phyloP scores from a whole-genome alignment of 2,113 vertebrate species.

The Eonycteris spelaea region DNA sequence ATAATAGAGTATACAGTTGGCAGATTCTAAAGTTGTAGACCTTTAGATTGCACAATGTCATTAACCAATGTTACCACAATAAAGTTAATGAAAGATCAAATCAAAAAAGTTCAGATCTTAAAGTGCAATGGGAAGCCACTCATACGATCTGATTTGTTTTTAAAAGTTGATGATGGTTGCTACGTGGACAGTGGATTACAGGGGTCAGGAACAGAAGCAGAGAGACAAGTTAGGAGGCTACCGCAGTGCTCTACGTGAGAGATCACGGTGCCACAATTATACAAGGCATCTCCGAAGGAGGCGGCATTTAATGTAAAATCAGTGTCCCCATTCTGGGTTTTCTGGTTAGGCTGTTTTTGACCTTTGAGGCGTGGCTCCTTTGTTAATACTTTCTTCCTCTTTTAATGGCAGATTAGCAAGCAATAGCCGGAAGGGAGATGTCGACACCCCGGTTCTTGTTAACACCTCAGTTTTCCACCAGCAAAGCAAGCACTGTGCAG shows the following conservation, averaged over 20 bases:
- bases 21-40: background rate
- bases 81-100: background rate
- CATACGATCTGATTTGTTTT: background rate
- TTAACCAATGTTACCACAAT: background rate
- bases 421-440: background rate
- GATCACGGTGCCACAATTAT: rapidly evolving
- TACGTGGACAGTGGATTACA: background rate
- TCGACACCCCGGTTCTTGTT: background rate
- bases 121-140: background rate
- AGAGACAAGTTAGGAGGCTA: background rate
- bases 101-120: background rate
- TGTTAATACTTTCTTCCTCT: background rate
- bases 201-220: background rate
- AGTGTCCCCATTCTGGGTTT: background rate
- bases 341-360: background rate
- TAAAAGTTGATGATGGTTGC: background rate
- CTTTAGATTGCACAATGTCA: background rate
- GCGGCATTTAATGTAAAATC: background rate
- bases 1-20: background rate
- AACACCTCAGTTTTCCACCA: background rate
- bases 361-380: background rate
- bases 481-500: background rate
- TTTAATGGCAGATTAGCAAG: background rate
- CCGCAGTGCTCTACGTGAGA: background rate
- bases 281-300: background rate